Conservation (phyloP, 2,888 invertebrate genomes). For the Gisinianus flammeolus region DNA sequence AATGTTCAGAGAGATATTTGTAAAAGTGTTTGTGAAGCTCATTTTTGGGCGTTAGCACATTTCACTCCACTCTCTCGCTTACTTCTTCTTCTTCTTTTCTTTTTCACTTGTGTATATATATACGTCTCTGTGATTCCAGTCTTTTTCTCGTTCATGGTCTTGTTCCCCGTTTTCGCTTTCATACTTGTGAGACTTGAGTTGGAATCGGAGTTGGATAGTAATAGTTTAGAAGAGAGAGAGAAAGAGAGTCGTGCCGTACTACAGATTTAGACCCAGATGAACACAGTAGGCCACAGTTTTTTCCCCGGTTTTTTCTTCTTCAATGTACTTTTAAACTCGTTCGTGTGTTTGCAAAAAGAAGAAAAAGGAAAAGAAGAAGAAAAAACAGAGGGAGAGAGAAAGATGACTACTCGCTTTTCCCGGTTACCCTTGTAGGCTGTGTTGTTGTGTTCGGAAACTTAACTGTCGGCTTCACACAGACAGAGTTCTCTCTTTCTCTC, state of each 20-base stretch:
- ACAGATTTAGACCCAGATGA: not conserved
- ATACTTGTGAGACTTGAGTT: not conserved
- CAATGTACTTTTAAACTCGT: not conserved
- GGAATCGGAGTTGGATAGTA: not conserved
- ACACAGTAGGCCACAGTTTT: not conserved
- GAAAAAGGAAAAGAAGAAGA: not conserved
- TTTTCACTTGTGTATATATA: not conserved
- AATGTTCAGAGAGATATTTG: not conserved
- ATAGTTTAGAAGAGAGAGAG: not conserved
- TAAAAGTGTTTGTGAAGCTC: constrained; percentile 13
- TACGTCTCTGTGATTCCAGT: not conserved
- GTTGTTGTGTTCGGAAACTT: not conserved
- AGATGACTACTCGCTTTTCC: not conserved
- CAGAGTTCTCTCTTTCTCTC: no score
- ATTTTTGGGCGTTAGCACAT: constrained; percentile 10
- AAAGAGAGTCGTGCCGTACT: not conserved
- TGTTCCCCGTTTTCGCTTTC: not conserved
- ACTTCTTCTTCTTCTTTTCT: not conserved
- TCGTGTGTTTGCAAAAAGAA: not conserved
- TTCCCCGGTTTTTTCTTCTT: not conserved
- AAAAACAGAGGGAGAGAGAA: not conserved
- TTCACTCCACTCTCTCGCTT: not conserved
- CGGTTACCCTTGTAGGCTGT: not conserved
- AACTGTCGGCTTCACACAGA: not conserved
- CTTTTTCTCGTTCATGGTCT: not conserved